phyloP scores from a whole-genome alignment of 2,888 invertebrate genomes.

The Diaprepes abbreviatus region DNA sequence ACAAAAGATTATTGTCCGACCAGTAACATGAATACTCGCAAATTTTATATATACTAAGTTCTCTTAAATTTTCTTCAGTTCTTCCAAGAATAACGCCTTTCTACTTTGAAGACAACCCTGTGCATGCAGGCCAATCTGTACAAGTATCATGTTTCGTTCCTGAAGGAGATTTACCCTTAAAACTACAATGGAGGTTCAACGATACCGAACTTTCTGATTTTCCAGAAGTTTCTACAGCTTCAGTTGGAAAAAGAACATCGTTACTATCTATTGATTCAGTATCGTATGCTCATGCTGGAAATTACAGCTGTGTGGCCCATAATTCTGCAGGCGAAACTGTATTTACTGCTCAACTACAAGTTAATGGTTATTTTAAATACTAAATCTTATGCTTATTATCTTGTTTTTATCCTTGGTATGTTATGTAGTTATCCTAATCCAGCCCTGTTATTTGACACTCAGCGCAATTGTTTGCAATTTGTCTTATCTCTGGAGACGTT shows the following conservation, averaged over 20 bases:
- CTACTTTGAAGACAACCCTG: constrained; percentile 75
- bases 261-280: constrained; percentile 77
- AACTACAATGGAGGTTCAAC: constrained; percentile 75
- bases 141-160: constrained; percentile 75
- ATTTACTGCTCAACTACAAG: constrained; percentile 70
- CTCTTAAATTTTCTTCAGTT: constrained; percentile 67
- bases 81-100: constrained; percentile 77
- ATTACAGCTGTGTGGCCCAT: constrained; percentile 80
- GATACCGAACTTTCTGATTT: constrained; percentile 60
- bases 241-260: constrained; percentile 67
- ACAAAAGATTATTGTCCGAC: no score
- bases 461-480: not conserved
- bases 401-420: constrained; percentile 1
- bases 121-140: constrained; percentile 73
- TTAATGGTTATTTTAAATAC: constrained; percentile 73
- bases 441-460: not conserved
- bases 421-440: not conserved
- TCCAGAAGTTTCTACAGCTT: constrained; percentile 56
- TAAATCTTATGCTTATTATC: constrained; percentile 7
- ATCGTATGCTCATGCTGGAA: constrained; percentile 78
- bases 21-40: no score
- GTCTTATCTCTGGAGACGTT: no score
- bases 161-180: constrained; percentile 76
- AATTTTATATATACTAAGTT: no score
- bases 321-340: constrained; percentile 60